These are phyloP conservation scores for Eucera pruinosa DNA, from an alignment of 2,888 invertebrate genomes.

Conservation along the genomic window DNA sequence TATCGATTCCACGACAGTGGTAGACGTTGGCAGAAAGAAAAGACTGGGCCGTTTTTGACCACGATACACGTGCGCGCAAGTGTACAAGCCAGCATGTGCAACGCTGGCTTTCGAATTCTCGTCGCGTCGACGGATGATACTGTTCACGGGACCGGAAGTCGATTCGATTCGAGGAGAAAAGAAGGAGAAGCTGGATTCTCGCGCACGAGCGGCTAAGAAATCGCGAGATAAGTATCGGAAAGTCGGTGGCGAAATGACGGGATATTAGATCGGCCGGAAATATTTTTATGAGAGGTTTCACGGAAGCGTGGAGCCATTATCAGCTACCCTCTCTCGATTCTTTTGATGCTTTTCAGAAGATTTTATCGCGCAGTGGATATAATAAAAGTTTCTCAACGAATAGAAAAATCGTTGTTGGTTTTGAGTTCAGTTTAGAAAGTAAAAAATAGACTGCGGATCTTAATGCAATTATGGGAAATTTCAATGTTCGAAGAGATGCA, in stretches of 20 bases:
- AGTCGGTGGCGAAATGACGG: constrained; percentile 38
- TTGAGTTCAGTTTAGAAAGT: too few relatives aligned
- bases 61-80: constrained; percentile 56
- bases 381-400: too few relatives aligned
- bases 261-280: constrained; percentile 39
- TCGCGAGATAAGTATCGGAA: constrained; percentile 74
- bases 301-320: not conserved
- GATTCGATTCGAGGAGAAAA: constrained; percentile 62
- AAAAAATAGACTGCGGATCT: too few relatives aligned
- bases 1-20: constrained; percentile 70
- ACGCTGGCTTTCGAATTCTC: constrained; percentile 59
- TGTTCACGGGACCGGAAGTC: constrained; percentile 71
- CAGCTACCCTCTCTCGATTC: not conserved
- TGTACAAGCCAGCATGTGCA: constrained; percentile 13
- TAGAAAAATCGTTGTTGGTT: too few relatives aligned
- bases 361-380: not conserved
- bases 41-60: constrained; percentile 53
- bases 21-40: constrained; percentile 45
- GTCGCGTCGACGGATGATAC: constrained; percentile 70
- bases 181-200: constrained; percentile 55
- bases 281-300: constrained; percentile 37
- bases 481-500: too few relatives aligned
- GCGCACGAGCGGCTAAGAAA: constrained; percentile 76
- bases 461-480: too few relatives aligned
- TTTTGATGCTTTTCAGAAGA: not conserved